Base-by-base conservation (phyloP, 2,888 invertebrate genomes). In the Thumatha senex region DNA sequence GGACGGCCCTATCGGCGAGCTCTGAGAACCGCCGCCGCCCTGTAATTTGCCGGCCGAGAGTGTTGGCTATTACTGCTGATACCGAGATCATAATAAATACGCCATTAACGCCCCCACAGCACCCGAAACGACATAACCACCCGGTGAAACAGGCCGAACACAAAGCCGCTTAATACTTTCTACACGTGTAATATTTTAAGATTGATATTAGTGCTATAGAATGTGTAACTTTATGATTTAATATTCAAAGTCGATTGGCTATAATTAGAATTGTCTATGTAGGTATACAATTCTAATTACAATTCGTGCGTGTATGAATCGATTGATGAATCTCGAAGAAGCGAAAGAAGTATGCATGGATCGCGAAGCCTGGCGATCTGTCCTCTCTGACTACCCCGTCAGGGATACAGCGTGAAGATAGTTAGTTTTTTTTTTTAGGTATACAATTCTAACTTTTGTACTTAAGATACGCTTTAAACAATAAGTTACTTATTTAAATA, bases 11-110 rank as follows among this genome's bases (percentile, higher is more conserved):
- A 82, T 80, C 81, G 76, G 75, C 80, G 75, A 72, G 69, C 79
- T 85, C 81, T 84, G 66, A 84, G 80, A 78, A 39, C 39, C 15
- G 66, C 71, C 65, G 85, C 90, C 91, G 92, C 92, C 91, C 91
- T 92, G 90, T 92, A 92, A 92, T 92, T 92, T 92, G 90, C 87
- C 80, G 83, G 76, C 89, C 82, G 87, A 87, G 86, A 91, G 90
- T 91, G 90, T 88, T 86, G 89, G 89, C 89, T 86, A 91, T 90
- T 91, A 89, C 87, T 76, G 84, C 84, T 87, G 89, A 90, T 90
- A 89, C 89, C 87, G 83, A 85, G 89, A 91, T 90, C 90, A 90
- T 91, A 90, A 91, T 91, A 91, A 90, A 90, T 90, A 90, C 89
- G 82, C 91, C 87, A 90, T 90, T 89, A 90, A 89, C 91, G 89